phyloP scores from a whole-genome alignment of 1,140 invertebrate genomes.

The Metopolophium dirhodum region DNA sequence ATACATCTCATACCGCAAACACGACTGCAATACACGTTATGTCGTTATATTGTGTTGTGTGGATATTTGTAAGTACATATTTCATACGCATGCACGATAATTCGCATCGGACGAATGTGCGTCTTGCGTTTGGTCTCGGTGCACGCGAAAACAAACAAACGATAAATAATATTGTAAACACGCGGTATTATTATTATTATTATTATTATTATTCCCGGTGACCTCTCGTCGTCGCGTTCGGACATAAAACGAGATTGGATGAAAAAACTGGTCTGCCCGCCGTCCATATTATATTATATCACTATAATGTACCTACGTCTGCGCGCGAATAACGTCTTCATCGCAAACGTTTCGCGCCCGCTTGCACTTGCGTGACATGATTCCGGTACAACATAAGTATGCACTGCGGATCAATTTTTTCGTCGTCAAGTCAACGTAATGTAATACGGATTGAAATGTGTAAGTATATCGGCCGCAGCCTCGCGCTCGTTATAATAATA shows the following conservation, averaged over 20 bases:
- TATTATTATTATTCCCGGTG: constrained; percentile 3
- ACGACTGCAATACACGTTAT: neutral
- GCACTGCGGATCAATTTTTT: neutral
- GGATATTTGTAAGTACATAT: neutral
- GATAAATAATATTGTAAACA: constrained; percentile 14
- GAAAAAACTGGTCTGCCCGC: constrained; percentile 29
- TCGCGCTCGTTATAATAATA: no score
- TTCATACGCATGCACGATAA: neutral
- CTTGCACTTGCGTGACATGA: neutral
- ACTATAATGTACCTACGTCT: neutral
- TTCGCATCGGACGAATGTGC: neutral
- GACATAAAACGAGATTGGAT: neutral
- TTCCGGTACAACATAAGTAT: neutral
- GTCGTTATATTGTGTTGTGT: neutral
- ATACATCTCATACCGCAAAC: neutral
- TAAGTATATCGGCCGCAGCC: no score
- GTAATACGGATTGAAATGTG: no score
- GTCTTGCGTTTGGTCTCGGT: neutral
- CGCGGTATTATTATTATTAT: neutral
- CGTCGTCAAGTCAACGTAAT: no score
- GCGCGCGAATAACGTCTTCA: neutral
- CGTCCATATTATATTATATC: no score
- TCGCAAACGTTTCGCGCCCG: neutral
- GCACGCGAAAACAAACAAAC: neutral
- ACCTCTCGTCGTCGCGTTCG: neutral